Evolutionary conservation across 2,797 vertebrate species (phyloP), one percentile per base, ranked within the genome.

Genomic region (Phalanger gymnotis): DNA sequence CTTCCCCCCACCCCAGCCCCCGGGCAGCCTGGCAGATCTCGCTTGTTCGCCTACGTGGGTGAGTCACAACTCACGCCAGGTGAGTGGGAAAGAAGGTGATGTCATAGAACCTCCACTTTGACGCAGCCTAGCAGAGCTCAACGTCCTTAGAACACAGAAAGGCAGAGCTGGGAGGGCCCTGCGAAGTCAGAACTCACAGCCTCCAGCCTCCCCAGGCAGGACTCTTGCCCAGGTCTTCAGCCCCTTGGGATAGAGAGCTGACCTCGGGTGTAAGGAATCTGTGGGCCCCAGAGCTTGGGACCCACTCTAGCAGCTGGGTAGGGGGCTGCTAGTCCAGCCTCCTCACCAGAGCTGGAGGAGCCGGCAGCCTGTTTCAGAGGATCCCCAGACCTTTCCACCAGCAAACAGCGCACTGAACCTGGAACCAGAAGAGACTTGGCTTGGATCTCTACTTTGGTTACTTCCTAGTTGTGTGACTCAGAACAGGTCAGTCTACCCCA

Each of bases 81-180:
- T 81, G 22, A 96, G 92, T 56, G 91, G 56, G 92, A 93, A 96
- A 97, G 40, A 94, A 93, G 34, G 90, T 94, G 97, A 97, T 95
- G 96, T 96, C 96, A 97, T 90, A 95, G 97, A 98, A 97, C 40
- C 47, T 81, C 10, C 73, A 87, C 95, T 92, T 28, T 91, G 94
- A 97, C 1, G 6, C 81, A 97, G 95, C 97, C 97, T 92, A 91
- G 34, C 87, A 93, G 94, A 81, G n/a, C 90, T 94, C 95, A 95
- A 95, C 92, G 6, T 55, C 95, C n/a, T 81, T 66, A 66, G 58
- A 66, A 34, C 91, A 92, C 34, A 54, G 90, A 92, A 51, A 93
- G 22, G 51, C 73, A 16, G 96, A 95, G 56, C 6, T 7, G 40
- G 6, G 73, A 87, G 40, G 73, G 40, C 22, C 40, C 10, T 10